phyloP scores from a whole-genome alignment of 1,140 invertebrate species.

The Varroa destructor region DNA sequence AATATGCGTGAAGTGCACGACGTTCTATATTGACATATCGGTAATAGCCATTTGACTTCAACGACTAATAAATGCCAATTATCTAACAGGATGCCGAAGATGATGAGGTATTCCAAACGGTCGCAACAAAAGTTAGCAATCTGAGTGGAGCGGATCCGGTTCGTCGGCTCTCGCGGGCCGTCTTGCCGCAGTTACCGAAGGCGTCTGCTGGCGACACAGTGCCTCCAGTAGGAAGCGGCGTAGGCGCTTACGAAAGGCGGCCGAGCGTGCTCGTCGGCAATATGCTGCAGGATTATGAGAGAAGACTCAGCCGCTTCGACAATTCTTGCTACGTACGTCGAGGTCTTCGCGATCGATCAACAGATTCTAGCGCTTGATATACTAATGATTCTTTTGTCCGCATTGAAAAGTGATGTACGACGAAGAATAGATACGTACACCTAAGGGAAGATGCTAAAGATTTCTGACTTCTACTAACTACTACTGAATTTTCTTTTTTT shows the following conservation, averaged over 20 bases:
- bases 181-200: conserved; percentile 3
- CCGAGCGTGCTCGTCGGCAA: conserved; percentile 21
- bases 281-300: conserved; percentile 16
- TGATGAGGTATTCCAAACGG: conserved; percentile 32
- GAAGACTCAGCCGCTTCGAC: conserved; percentile 7
- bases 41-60: too few species aligned
- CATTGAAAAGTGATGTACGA: too few species aligned
- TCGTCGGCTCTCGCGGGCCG: neutral
- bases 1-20: too few species aligned
- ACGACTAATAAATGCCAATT: too few species aligned
- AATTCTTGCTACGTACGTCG: conserved; percentile 6
- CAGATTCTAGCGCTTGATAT: too few species aligned
- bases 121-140: conserved; percentile 25
- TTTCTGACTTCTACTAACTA: too few species aligned
- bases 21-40: too few species aligned
- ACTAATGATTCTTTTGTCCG: too few species aligned
- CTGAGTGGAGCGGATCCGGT: conserved; percentile 14
- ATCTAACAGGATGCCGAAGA: conserved; percentile 32
- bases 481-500: too few species aligned
- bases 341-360: neutral
- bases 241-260: conserved; percentile 8
- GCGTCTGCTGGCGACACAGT: conserved; percentile 1
- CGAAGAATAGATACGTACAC: too few species aligned
- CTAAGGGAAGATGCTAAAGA: too few species aligned
- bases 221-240: neutral